These are phyloP conservation scores for Aleadryas rufinucha DNA, from an alignment of 2,113 vertebrate species.

Conservation along the genomic window DNA sequence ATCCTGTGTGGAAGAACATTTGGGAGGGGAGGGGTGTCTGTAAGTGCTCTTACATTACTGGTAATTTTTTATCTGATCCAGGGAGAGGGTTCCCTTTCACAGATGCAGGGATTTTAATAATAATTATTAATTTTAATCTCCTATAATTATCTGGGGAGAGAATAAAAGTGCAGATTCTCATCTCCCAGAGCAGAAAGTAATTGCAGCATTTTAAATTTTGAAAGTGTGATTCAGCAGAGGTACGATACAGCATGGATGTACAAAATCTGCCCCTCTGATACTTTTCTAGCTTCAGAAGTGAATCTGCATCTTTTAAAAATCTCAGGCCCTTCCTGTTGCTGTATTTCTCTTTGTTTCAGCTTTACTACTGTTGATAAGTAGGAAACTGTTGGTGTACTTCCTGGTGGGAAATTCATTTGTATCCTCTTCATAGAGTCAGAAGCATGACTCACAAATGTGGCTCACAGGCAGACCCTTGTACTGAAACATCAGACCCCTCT, in stretches of 20 bases:
- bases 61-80: background rate
- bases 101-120: too few species aligned
- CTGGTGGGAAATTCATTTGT: background rate
- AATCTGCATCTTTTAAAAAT: background rate
- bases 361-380: background rate
- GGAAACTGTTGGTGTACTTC: background rate
- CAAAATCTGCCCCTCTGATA: background rate
- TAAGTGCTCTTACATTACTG: background rate
- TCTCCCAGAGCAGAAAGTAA: background rate
- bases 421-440: background rate
- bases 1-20: background rate
- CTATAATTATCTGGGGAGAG: background rate
- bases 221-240: background rate
- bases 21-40: background rate
- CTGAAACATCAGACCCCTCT: background rate
- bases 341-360: background rate
- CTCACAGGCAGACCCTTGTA: background rate
- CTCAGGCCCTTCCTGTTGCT: background rate
- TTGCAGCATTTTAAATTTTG: background rate
- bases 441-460: background rate
- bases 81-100: background rate
- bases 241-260: background rate
- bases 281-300: background rate
- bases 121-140: too few species aligned
- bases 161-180: background rate